Base-by-base conservation (phyloP, 1,140 invertebrate species). In the Mactra quadrangularis region DNA sequence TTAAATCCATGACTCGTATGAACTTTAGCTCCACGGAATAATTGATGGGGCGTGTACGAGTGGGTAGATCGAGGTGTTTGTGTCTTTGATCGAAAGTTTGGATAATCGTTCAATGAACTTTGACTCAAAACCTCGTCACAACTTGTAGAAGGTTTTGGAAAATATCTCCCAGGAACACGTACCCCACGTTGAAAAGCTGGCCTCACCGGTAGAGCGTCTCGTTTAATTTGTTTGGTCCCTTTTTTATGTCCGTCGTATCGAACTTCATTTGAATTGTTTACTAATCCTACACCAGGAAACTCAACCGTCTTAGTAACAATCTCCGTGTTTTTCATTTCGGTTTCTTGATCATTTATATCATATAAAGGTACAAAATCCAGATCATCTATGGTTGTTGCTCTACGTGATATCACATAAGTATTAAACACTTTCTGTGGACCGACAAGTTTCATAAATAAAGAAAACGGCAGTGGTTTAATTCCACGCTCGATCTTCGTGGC, bases 401-500 rank as follows among this genome's bases (percentile, higher is more conserved):
- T 33, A 9, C 50, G 29, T 13, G 41, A 52, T 22, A 79, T 70
- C 25, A 79, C 76, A 70, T 52, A 64, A 31, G 76, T 79, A 19
- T 50, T 50, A 27, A 70, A 59, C 15, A 79, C 76, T 59, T 79
- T 79, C 33, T 66, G 76, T 33, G 59, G 52, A 57, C 76, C 76
- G 17, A 70, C 66, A 7, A 79, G 38, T 59, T 79, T 79, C 38
- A 79, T 59, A 13, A 79, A 52, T 13, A 79, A 29, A 11, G 76
- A 70, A 41, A 79, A 47, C 31, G 76, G 76, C 25, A 79, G 59
- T 29, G 76, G 76, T 70, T 68, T 79, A 70, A 79, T 79, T 35
- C 76, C 76, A 27, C 76, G 41, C 25, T 79, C 76, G 25, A 70
- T 7, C 35, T 79, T 79, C 35, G 76, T 53, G 33, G 76, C 76